A percentile compares a stretch with the other conserved stretches of the same genome.
These are phyloP conservation scores for Ataeniobius toweri DNA, from an alignment of 2,797 vertebrate genomes.

Conservation along the genomic window DNA sequence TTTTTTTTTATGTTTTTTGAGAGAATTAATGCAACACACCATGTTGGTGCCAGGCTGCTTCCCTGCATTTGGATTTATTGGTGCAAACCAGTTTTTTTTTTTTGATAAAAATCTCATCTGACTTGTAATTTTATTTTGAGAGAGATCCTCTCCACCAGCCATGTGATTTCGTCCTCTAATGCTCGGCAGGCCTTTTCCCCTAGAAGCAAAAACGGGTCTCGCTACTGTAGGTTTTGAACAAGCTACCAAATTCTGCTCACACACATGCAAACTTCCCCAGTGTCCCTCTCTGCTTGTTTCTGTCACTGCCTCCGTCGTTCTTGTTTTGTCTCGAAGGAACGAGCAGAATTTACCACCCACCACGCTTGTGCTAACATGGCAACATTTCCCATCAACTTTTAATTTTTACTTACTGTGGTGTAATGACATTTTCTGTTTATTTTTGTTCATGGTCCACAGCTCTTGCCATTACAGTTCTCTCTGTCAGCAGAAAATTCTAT, in stretches of 20 bases:
- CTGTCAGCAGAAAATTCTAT: slow-evolving; percentile 68
- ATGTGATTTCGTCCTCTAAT: neutral
- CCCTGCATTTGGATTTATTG: neutral
- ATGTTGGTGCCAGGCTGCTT: neutral
- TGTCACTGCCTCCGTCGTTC: slow-evolving; percentile 2
- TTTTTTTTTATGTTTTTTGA: neutral
- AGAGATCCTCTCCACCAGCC: slow-evolving; percentile 26
- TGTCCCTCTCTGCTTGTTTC: neutral
- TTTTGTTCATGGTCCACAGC: slow-evolving; percentile 62
- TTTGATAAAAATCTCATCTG: neutral
- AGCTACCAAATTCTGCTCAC: slow-evolving; percentile 5
- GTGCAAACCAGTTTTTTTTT: neutral
- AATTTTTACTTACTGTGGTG: slow-evolving; percentile 61
- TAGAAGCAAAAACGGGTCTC: slow-evolving; percentile 9
- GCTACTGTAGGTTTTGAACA: slow-evolving; percentile 10
- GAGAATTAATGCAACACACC: neutral
- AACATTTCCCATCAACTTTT: slow-evolving; percentile 58
- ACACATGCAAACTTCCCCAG: neutral
- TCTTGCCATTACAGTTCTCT: slow-evolving; percentile 58
- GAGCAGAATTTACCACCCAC: slow-evolving; percentile 37
- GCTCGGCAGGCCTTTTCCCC: slow-evolving; percentile 22
- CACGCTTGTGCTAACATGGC: slow-evolving; percentile 39
- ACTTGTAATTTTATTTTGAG: slow-evolving; percentile 13
- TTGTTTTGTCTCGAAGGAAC: slow-evolving; percentile 16
- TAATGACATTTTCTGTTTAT: slow-evolving; percentile 65